Conservation (phyloP, 2,888 invertebrate species). For the Campaea margaritaria region DNA sequence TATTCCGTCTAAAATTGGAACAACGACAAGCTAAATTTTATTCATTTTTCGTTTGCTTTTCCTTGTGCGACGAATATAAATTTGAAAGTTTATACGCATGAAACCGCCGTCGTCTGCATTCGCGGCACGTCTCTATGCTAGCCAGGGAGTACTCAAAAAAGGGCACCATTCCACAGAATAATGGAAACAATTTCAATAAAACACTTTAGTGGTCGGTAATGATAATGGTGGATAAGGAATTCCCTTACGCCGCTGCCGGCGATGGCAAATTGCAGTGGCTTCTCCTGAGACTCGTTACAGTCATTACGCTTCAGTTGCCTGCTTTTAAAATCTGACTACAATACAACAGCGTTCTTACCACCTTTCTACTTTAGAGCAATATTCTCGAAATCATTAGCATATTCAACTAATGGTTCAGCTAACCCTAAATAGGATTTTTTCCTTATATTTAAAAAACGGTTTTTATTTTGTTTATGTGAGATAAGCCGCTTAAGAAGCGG, state of each 20-base stretch:
- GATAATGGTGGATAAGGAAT: constrained; percentile 28
- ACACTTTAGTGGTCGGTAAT: constrained; percentile 33
- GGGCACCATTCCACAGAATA: constrained; percentile 31
- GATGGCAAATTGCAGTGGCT: constrained; percentile 23
- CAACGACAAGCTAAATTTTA: not conserved
- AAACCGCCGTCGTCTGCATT: constrained; percentile 10
- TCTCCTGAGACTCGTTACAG: not conserved
- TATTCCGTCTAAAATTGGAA: not conserved
- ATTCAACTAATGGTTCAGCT: constrained; percentile 3
- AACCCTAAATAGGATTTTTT: constrained; percentile 1
- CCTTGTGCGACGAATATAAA: not conserved
- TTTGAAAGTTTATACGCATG: constrained; percentile 6
- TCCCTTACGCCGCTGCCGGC: constrained; percentile 16
- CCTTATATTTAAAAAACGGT: not conserved
- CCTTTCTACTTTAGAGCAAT: not conserved
- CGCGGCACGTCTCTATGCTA: constrained; percentile 23
- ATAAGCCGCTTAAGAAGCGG: constrained; percentile 16
- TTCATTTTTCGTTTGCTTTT: not conserved
- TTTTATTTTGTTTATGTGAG: not conserved
- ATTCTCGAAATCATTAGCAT: not conserved
- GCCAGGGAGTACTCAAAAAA: constrained; percentile 20
- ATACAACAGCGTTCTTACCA: not conserved
- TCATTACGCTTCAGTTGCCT: constrained; percentile 9
- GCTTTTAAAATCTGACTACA: not conserved
- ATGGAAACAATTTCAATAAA: constrained; percentile 39